Percentiles rank a stretch among this genome's conserved stretches.
Evolutionary conservation across 1,140 invertebrate genomes (phyloP).

Genomic region (Pomacea maculata): DNA sequence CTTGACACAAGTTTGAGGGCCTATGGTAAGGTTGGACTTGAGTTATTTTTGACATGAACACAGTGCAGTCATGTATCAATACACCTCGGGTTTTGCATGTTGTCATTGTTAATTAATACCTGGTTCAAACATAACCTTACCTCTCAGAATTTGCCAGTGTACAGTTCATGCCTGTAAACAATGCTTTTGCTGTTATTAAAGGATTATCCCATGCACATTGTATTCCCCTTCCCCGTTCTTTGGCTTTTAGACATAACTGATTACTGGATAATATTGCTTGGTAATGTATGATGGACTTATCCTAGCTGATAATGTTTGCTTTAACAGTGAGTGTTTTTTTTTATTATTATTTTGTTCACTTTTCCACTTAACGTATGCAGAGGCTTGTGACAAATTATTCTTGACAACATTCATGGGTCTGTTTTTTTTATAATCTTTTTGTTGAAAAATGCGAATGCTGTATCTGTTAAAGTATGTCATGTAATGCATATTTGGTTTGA

Average conservation of each 20-base stretch:
- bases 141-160: constrained; percentile 5
- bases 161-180: neutral
- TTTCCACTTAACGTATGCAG: constrained; percentile 12
- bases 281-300: constrained; percentile 11
- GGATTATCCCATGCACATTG: constrained; percentile 4
- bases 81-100: constrained; percentile 5
- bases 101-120: constrained; percentile 4
- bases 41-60: neutral
- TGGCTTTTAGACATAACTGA: constrained; percentile 7
- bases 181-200: neutral
- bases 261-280: constrained; percentile 17
- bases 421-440: constrained; percentile 8
- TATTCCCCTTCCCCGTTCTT: constrained; percentile 8
- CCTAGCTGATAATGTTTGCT: constrained; percentile 20
- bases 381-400: constrained; percentile 21
- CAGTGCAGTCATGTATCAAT: constrained; percentile 3
- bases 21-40: neutral
- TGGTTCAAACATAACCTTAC: constrained; percentile 13
- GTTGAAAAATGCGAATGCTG: constrained; percentile 6
- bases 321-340: constrained; percentile 9
- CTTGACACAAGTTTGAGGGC: neutral
- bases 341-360: constrained; percentile 1
- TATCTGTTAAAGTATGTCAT: constrained; percentile 16
- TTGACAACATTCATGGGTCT: constrained; percentile 5
- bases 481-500: constrained; percentile 22